phyloP scores from a whole-genome alignment of 2,888 invertebrate genomes.

The Tetragonula carbonaria region DNA sequence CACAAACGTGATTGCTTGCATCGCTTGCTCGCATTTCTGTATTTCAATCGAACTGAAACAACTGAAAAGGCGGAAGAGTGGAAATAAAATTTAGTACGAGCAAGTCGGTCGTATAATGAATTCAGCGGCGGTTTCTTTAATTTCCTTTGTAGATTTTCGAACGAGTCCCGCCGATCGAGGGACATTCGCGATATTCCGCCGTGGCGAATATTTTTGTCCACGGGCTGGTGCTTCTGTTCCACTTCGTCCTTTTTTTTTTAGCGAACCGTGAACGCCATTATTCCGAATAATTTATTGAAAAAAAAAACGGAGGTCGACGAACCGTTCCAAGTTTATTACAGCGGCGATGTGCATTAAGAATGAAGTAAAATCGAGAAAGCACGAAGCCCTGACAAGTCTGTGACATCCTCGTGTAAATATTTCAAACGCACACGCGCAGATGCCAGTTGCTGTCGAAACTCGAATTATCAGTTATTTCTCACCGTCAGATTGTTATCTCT shows the following conservation, averaged over 20 bases:
- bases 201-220: neutral
- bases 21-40: no score
- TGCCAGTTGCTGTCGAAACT: no score
- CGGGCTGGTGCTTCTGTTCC: neutral
- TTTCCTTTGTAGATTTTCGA: neutral
- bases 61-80: neutral
- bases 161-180: neutral
- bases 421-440: no score
- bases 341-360: neutral
- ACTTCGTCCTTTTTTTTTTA: constrained; percentile 1
- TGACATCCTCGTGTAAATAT: no score
- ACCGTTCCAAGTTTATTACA: neutral
- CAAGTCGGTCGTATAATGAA: neutral
- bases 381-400: no score
- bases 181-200: neutral
- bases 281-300: neutral
- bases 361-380: neutral
- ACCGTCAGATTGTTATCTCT: no score
- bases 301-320: neutral
- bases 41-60: no score
- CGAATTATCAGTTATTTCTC: no score
- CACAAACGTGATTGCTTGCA: no score
- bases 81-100: neutral
- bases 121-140: neutral
- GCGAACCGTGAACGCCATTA: neutral